Conservation (phyloP, 2,797 vertebrate species). For the Chelmon rostratus region DNA sequence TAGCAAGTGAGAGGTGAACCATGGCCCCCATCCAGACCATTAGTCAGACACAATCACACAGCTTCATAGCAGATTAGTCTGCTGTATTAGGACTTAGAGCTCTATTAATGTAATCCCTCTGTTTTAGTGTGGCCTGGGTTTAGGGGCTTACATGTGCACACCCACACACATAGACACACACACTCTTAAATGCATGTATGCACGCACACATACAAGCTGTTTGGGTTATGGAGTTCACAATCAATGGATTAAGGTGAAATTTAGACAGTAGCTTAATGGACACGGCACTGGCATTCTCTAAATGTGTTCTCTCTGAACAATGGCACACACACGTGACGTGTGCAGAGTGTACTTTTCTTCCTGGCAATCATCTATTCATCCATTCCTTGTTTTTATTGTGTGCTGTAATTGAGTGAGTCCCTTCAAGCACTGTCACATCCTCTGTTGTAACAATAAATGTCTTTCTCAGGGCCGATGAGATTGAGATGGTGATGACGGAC, state of each 20-base stretch:
- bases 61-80: slow-evolving; percentile 86
- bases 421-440: slow-evolving; percentile 1
- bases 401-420: slow-evolving; percentile 26
- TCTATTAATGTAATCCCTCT: slow-evolving; percentile 88
- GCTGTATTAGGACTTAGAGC: slow-evolving; percentile 85
- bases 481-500: slow-evolving; percentile 99
- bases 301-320: slow-evolving; percentile 59
- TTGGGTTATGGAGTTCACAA: slow-evolving; percentile 81
- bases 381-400: slow-evolving; percentile 29
- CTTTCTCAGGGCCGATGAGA: slow-evolving; percentile 93
- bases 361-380: slow-evolving; percentile 43
- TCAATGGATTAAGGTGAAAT: slow-evolving; percentile 87
- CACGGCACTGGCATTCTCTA: slow-evolving; percentile 48
- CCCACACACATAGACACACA: slow-evolving; percentile 69
- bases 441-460: slow-evolving; percentile 53
- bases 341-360: slow-evolving; percentile 36
- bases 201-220: slow-evolving; percentile 80
- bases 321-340: slow-evolving; percentile 15
- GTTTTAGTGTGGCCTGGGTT: slow-evolving; percentile 84
- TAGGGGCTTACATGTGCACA: slow-evolving; percentile 82
- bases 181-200: slow-evolving; percentile 76
- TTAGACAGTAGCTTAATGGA: slow-evolving; percentile 83
- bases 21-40: slow-evolving; percentile 81
- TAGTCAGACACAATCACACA: slow-evolving; percentile 85
- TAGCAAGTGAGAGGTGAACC: slow-evolving; percentile 81